Percentiles rank a stretch among this genome's conserved stretches.
Evolutionary conservation across 2,113 vertebrate genomes (phyloP).

Genomic region (Phalacrocorax pelagicus): DNA sequence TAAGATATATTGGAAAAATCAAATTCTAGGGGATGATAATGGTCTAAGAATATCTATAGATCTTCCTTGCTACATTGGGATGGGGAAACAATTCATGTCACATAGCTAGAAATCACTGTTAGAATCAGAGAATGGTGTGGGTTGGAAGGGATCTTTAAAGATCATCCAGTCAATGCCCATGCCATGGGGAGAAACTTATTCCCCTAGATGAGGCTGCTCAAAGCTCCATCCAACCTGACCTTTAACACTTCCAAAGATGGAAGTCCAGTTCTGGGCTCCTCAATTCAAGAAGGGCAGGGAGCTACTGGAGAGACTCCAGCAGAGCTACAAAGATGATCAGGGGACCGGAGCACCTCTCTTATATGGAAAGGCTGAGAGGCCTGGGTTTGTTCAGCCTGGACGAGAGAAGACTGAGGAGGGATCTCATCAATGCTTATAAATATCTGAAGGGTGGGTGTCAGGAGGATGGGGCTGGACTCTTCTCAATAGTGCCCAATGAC

Average conservation of each 20-base stretch:
- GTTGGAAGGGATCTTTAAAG: not conserved
- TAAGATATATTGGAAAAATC: not conserved
- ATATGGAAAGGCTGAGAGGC: no score
- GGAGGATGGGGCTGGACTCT: no score
- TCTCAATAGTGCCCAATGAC: no score
- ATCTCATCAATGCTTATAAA: no score
- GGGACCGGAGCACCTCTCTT: no score
- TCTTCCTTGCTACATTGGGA: not conserved
- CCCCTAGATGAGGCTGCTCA: not conserved
- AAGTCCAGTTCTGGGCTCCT: no score
- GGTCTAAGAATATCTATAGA: not conserved
- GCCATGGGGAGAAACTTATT: accelerated
- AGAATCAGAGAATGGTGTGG: not conserved
- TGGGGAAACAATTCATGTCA: not conserved
- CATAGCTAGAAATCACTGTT: not conserved
- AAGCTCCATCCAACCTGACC: not conserved
- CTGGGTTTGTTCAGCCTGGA: no score
- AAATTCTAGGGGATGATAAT: not conserved
- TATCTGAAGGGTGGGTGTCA: no score
- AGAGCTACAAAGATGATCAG: no score
- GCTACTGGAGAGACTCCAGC: no score
- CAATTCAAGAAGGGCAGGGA: no score
- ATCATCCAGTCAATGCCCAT: accelerated
- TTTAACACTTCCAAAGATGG: not conserved
- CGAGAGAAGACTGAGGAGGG: no score